Base-by-base conservation (phyloP, 2,113 vertebrate genomes). In the Hemicordylus capensis region DNA sequence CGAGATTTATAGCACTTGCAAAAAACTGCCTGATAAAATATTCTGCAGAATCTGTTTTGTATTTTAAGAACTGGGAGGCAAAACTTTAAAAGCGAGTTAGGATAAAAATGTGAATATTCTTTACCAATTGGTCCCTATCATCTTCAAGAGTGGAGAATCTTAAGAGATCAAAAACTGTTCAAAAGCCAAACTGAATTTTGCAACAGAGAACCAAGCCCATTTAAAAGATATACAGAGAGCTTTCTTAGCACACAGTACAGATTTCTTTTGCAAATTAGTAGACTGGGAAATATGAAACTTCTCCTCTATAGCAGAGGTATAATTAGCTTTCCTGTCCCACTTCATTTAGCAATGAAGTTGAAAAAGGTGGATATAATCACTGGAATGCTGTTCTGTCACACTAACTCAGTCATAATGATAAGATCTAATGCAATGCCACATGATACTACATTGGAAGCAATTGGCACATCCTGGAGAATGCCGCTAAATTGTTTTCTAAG, bases 311-410 rank as follows among this genome's bases (percentile, higher is more conserved):
- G 51, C 22, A 83, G 74, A 92, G 80, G 34, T 76, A 63, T 46
- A 89, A 92, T 90, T 92, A 91, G 67, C 51, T 91, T 93, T 90
- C 84, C 64, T 90, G 72, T 75, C 84, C 85, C 34, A 80, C 58
- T 88, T 87, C 73, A 86, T 84, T 94, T 84, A 92, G 85, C 72
- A 90, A 75, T 34, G 44, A 84, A 72, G 81, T 58, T 91, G 70
- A 87, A 85, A 87, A 86, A 81, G 11, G 58, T 86, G 70, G 59
- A 37, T 90, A 48, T 58, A 80, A 83, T 90, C 88, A 85, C 67
- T 51, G 34, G 66, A 88, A 91, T 48, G 48, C 79, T 91, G 54
- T 77, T 87, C 37, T 76, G 75, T 75, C 64, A 80, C 86, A 72
- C 79, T 87, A 89, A 88, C 31, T 89, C 44, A 74, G 58, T 10